Conservation (phyloP, 2,888 invertebrate genomes). For the Magallana nippona region DNA sequence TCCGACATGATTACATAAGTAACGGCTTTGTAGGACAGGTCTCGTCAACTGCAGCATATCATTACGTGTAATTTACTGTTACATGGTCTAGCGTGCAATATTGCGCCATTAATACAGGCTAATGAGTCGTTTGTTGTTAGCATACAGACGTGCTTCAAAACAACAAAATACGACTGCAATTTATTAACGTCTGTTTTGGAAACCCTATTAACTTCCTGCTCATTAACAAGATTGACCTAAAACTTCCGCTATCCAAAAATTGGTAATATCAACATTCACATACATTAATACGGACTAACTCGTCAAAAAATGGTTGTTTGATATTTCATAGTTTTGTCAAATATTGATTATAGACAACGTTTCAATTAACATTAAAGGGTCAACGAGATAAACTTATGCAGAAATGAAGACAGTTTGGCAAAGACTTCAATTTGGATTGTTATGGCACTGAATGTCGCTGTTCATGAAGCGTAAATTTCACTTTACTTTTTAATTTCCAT, state of each 20-base stretch:
- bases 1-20: conserved; percentile 18
- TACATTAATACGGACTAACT: too few species aligned
- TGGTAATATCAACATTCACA: background rate
- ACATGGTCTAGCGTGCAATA: background rate
- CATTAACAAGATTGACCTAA: too few species aligned
- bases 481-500: too few species aligned
- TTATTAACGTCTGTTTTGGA: background rate
- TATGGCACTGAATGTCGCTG: too few species aligned
- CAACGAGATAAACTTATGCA: too few species aligned
- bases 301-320: too few species aligned
- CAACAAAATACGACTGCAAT: background rate
- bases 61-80: background rate
- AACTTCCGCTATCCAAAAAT: background rate
- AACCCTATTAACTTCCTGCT: background rate
- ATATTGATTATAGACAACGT: too few species aligned
- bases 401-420: too few species aligned
- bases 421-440: too few species aligned
- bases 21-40: background rate
- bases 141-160: background rate
- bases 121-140: background rate
- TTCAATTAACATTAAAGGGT: too few species aligned
- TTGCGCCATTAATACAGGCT: background rate
- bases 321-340: too few species aligned
- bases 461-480: too few species aligned
- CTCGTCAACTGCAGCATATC: background rate